Evolutionary conservation across 2,797 vertebrate genomes (phyloP), one percentile per base, ranked within the genome.

Genomic region (Thaleichthys pacificus): DNA sequence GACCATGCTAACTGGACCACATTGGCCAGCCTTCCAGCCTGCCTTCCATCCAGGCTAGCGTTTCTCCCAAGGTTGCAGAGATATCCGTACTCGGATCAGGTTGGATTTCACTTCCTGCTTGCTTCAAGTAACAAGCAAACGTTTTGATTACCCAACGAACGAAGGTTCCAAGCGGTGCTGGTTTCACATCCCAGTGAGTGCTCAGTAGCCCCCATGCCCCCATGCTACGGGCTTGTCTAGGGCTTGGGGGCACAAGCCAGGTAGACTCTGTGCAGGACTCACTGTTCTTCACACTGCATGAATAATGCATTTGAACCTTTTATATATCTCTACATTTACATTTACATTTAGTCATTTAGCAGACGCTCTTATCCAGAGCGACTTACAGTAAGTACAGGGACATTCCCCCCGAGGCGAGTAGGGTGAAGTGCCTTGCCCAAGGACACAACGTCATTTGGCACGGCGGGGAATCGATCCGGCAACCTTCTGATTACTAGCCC

Each of bases 111-210:
- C 80, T 86, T 84, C 71, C 74, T 57, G 60, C 71, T 75, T 84
- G 82, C 86, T 88, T 90, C 82, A 77, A 75, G 78, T 90, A 80
- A 87, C 84, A 70, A 72, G 15, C 42, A 17, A 14, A 54, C 42
- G 84, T 87, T 82, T 89, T 76, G 78, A 76, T 89, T 85, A 86
- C 80, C 80, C 11, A 61, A 22, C 47, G 17, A 7, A 35, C 64
- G 61, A 76, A 32, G 4, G 15, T 6, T 6, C 4, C 30, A 74
- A 63, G 74, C 77, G 32, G 30, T 49, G 73, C 61, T 51, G 73
- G 83, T 91, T 91, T 91, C 87, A 90, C 79, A 90, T 87, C 86
- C 85, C 66, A 75, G 42, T 83, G 83, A 75, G 78, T 62, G 58
- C 9, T 64, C 76, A 64, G 61, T 51, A 30, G 62, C 78, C 62